phyloP scores from a whole-genome alignment of 2,888 invertebrate species.

The Apeira syringaria region DNA sequence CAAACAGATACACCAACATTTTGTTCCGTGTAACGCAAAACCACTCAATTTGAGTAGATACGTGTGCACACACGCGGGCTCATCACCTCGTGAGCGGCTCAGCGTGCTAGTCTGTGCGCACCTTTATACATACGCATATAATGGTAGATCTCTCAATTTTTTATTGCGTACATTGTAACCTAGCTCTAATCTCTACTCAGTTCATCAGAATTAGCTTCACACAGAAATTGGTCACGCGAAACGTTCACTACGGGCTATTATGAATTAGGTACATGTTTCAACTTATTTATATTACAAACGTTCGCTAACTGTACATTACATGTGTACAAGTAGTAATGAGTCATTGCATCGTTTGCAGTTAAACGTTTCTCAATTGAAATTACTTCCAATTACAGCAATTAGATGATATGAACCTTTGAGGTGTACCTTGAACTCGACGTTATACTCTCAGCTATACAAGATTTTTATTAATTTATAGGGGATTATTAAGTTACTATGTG shows the following conservation, averaged over 20 bases:
- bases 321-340: constrained; percentile 4
- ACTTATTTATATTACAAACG: not conserved
- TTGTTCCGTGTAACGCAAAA: too few relatives aligned
- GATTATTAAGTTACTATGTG: too few relatives aligned
- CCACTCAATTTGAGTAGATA: too few relatives aligned
- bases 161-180: not conserved
- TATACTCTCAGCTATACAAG: too few relatives aligned
- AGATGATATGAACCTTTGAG: not conserved
- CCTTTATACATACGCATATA: too few relatives aligned
- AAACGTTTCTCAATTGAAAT: constrained; percentile 7
- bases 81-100: too few relatives aligned
- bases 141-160: too few relatives aligned
- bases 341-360: constrained; percentile 5
- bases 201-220: constrained; percentile 7
- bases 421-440: constrained; percentile 1
- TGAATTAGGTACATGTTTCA: not conserved
- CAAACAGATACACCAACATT: too few relatives aligned
- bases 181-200: not conserved
- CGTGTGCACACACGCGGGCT: too few relatives aligned
- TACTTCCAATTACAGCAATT: constrained; percentile 3
- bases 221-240: constrained; percentile 7
- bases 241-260: constrained; percentile 1
- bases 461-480: too few relatives aligned
- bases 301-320: constrained; percentile 1
- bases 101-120: too few relatives aligned